Base-by-base conservation (phyloP, 2,113 vertebrate species). In the Poeciliopsis retropinna region DNA sequence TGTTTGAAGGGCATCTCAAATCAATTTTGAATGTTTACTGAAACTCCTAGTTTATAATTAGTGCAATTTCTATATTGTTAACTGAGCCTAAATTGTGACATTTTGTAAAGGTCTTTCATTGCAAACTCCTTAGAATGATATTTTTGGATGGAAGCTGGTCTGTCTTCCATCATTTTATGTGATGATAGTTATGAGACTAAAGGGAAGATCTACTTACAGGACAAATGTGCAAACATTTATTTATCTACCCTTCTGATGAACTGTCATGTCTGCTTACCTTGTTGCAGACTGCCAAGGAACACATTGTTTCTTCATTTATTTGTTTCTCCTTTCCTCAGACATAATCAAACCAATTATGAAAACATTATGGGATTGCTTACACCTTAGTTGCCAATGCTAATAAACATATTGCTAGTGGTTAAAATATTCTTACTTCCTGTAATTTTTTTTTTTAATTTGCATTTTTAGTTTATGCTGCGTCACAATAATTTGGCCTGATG, bases 51-150 rank as follows among this genome's bases (percentile, higher is more conserved):
- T 68, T 37, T 37, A 62, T 64, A 67, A 78, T 85, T 74, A 69
- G 47, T 30, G 60, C 31, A 30, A 63, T 69, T 34, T 77, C 79
- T 51, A 27, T 77, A 64, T 65, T 1, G 5, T 29, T 82, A 75
- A 64, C 54, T 4, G 31, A 75, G 87, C 81, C 54, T 71, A 88
- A 83, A 73, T 81, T 74, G 51, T 91, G 86, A 83, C 86, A 91
- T 91, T 91, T 81, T 81, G 60, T 60, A 91, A 90, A 85, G 79
- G 77, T 84, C 79, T 79, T 79, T 81, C 75, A 83, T 86, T 61
- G 41, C 41, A 7, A 54, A 41, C 69, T 73, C 69, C 81, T 85
- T 74, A 78, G 61, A 76, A 70, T 74, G 66, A 64, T 51, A 70
- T 68, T 75, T 68, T 66, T 65, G 78, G 66, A 71, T 78, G 70